Percentiles rank a stretch among this genome's conserved stretches.
These are phyloP conservation scores for Fulica atra DNA, from an alignment of 2,113 vertebrate genomes.

Conservation along the genomic window DNA sequence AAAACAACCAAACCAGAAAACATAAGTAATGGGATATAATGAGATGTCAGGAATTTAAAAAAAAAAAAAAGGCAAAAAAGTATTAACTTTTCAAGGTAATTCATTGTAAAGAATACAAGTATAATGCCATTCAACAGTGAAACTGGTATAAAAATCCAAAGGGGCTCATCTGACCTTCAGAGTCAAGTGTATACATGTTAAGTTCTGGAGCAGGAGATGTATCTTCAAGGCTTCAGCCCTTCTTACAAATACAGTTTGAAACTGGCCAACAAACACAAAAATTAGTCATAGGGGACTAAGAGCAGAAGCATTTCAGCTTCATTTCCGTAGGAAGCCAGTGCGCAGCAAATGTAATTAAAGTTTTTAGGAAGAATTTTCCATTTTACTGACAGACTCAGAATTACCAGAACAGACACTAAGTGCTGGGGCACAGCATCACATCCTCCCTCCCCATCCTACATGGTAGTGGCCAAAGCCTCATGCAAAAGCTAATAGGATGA, in stretches of 20 bases:
- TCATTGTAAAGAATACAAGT: background rate
- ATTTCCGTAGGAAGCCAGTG: background rate
- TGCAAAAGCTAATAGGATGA: conserved; percentile 8
- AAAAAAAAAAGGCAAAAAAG: background rate
- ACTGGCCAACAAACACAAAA: background rate
- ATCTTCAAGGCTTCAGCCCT: background rate
- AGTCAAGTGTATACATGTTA: background rate
- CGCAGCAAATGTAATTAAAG: conserved; percentile 13
- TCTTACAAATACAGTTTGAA: background rate
- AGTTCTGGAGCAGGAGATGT: background rate
- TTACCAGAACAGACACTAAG: background rate
- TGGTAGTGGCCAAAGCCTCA: background rate
- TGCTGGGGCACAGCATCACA: background rate
- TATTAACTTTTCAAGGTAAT: background rate
- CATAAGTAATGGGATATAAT: background rate
- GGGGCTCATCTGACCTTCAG: background rate
- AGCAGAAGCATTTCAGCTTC: background rate
- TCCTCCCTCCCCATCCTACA: background rate
- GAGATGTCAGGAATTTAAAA: background rate
- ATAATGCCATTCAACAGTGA: background rate
- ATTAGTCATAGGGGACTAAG: background rate
- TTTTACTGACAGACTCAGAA: background rate
- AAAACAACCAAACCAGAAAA: background rate
- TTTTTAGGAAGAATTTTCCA: background rate
- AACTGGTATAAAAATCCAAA: background rate